Evolutionary conservation across 2,797 vertebrate species (phyloP).

Genomic region (Megalops cyprinoides): DNA sequence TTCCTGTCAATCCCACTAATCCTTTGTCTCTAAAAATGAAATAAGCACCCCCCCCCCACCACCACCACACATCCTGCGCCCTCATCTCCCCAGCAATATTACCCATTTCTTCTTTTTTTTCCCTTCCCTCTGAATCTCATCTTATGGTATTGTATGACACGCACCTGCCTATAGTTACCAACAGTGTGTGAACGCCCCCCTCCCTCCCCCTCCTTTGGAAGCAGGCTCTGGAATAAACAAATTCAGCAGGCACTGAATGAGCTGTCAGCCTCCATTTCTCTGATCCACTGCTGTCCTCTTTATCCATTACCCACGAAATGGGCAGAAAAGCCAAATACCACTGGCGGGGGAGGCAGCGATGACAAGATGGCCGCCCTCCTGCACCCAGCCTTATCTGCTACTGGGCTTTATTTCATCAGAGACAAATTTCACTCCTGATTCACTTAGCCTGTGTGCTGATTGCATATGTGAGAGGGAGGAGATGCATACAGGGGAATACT

Average conservation of each 20-base stretch:
- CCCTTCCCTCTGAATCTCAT: background rate
- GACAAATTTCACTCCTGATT: slow-evolving; percentile 27
- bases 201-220: background rate
- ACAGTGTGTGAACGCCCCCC: background rate
- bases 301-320: slow-evolving; percentile 32
- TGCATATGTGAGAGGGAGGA: background rate
- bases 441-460: slow-evolving; percentile 8
- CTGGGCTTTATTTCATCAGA: slow-evolving; percentile 16
- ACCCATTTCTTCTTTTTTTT: background rate
- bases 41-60: background rate
- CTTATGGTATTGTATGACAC: background rate
- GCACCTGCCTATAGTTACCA: slow-evolving; percentile 6
- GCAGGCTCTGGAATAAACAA: slow-evolving; percentile 34
- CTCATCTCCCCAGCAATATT: background rate
- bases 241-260: slow-evolving; percentile 34
- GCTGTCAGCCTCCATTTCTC: slow-evolving; percentile 35
- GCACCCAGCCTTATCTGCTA: background rate
- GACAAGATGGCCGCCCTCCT: slow-evolving; percentile 8
- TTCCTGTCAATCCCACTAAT: too few relatives aligned
- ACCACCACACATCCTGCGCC: background rate
- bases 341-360: background rate
- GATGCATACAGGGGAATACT: background rate
- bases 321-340: background rate
- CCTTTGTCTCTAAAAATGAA: too few relatives aligned
- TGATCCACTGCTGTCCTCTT: slow-evolving; percentile 30